Evolutionary conservation across 2,113 vertebrate genomes (phyloP).

Genomic region (Oreochromis aureus): DNA sequence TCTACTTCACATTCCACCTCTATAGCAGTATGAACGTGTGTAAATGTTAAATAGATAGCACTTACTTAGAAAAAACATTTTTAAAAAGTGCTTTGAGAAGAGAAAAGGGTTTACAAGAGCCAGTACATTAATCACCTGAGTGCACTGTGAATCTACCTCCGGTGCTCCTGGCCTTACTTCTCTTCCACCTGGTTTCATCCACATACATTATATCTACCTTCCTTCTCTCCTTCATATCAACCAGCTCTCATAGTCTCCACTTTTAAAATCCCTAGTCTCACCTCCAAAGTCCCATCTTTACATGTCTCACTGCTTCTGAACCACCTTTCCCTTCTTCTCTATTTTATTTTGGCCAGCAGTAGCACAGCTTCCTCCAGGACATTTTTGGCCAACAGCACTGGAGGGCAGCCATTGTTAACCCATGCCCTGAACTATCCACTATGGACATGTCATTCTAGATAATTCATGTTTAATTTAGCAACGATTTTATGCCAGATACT

Average conservation of each 20-base stretch:
- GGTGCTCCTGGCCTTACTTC: neutral
- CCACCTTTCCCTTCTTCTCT: neutral
- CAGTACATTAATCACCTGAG: neutral
- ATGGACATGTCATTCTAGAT: neutral
- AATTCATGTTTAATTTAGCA: neutral
- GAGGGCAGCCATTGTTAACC: neutral
- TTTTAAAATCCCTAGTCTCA: neutral
- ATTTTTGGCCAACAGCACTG: neutral
- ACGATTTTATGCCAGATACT: neutral
- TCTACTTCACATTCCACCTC: neutral
- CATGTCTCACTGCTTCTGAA: rapidly evolving
- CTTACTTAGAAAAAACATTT: neutral
- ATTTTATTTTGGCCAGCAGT: neutral
- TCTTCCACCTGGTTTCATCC: neutral
- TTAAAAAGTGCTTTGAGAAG: neutral
- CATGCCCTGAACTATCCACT: neutral
- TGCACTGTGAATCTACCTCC: neutral
- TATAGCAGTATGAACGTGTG: rapidly evolving
- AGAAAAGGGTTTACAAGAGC: neutral
- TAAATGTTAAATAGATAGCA: neutral
- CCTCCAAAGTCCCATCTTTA: neutral
- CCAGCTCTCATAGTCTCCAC: neutral
- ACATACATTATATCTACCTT: neutral
- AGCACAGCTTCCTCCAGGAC: neutral
- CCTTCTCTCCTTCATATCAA: neutral